Percentiles rank a stretch among this genome's conserved stretches.
Conservation (phyloP, 2,888 invertebrate genomes). For the Lagria hirta region DNA sequence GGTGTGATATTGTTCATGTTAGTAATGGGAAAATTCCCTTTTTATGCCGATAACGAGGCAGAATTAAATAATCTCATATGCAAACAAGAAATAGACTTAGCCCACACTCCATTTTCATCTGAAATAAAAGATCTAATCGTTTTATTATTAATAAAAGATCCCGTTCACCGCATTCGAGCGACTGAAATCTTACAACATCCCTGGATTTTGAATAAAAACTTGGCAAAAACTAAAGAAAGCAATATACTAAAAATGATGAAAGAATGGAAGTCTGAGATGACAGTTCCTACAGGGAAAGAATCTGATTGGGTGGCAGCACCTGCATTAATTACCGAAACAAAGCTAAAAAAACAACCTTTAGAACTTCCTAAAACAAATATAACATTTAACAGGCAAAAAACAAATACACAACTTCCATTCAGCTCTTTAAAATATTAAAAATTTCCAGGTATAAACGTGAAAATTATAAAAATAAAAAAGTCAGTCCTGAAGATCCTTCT, state of each 20-base stretch:
- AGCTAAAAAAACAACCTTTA: conserved; percentile 5
- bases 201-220: conserved; percentile 47
- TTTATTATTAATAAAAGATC: conserved; percentile 56
- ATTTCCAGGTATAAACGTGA: no score
- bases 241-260: conserved; percentile 56
- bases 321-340: background rate
- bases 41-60: conserved; percentile 43
- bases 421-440: no score
- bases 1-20: conserved; percentile 60
- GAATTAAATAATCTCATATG: conserved; percentile 46
- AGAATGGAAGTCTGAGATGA: conserved; percentile 50
- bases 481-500: no score
- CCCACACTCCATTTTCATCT: conserved; percentile 24
- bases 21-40: conserved; percentile 51
- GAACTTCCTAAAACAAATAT: conserved; percentile 15
- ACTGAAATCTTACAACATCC: conserved; percentile 57
- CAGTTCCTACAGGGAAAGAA: conserved; percentile 33
- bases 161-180: conserved; percentile 58
- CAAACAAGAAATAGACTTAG: conserved; percentile 41
- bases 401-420: no score
- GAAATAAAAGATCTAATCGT: conserved; percentile 54
- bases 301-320: conserved; percentile 10
- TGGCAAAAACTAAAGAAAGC: conserved; percentile 34
- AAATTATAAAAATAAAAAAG: no score
- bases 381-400: conserved; percentile 11